A percentile compares a stretch with the other conserved stretches of the same genome.
These are phyloP conservation scores for Tachina grossa DNA, from an alignment of 2,888 invertebrate species.

Conservation along the genomic window DNA sequence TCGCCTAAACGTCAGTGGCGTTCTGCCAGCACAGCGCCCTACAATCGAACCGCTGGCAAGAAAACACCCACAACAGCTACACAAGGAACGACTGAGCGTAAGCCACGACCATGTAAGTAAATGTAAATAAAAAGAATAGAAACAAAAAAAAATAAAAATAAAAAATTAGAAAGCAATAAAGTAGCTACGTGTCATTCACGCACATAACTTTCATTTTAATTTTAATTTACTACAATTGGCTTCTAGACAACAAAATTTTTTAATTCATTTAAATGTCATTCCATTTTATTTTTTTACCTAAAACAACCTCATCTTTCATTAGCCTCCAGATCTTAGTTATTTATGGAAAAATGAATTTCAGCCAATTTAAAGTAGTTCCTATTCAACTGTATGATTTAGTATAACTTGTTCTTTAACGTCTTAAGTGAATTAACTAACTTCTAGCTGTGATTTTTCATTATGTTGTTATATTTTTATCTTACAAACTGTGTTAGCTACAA, in stretches of 20 bases:
- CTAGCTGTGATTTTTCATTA: conserved; percentile 47
- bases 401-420: conserved; percentile 16
- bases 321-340: background rate
- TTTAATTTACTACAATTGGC: conserved; percentile 38
- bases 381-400: conserved; percentile 45
- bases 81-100: conserved; percentile 83
- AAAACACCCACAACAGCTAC: conserved; percentile 84
- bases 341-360: background rate
- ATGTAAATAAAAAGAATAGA: conserved; percentile 50
- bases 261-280: conserved; percentile 5
- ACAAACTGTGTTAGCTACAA: conserved; percentile 46
- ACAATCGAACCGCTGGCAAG: conserved; percentile 86
- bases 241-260: conserved; percentile 1
- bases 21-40: conserved; percentile 83
- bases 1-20: conserved; percentile 91
- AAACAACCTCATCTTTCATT: conserved; percentile 1
- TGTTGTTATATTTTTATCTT: conserved; percentile 3
- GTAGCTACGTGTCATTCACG: conserved; percentile 57
- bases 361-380: conserved; percentile 40
- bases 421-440: conserved; percentile 29
- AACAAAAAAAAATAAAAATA: conserved; percentile 84
- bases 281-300: background rate
- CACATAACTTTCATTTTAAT: conserved; percentile 16
- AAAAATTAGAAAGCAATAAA: conserved; percentile 79
- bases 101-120: conserved; percentile 89